Base-by-base conservation (phyloP, 2,888 invertebrate species). In the Acleris cristana region DNA sequence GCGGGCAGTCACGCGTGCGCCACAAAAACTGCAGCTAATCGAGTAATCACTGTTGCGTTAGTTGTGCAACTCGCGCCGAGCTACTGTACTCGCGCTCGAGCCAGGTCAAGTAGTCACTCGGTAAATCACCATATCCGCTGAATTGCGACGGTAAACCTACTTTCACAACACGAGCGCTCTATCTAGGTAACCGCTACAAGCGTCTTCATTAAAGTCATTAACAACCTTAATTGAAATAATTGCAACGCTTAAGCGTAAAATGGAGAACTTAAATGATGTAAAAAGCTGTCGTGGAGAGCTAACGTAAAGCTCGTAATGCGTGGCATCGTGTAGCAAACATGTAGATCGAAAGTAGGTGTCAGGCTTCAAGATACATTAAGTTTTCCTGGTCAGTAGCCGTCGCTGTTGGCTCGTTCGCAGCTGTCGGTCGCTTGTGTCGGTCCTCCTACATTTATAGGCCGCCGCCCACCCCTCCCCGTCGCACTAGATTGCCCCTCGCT, bases 91-190 rank as follows among this genome's bases (percentile, higher is more conserved):
- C 74, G 73, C 75, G 74, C 77, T 82, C 79, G 77, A 75, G 82
- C 77, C 82, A 81, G 83, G 84, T 84, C 85, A 83, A 76, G 76
- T 79, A 79, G 81, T 81, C 21, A 82, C 81, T 75, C 76, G 70
- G 75, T 76, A 75, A 71, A 76, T 77, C 76, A 72, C 75, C 75
- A 71, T 75, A 77, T 81, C 76, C 73, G 73, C 73, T 74, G 68
- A 69, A 74, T 78, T 77, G 70, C 70, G 71, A 72, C 56, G 63
- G 40, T 18, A 48, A 64, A 72, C 66, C 73, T 71, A 72, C 69
- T 62, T 69, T 61, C 68, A 58, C 54, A 65, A 68, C 34, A 30
- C 57, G 19, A 51, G 19, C 19, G 18, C 12, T 58, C 58, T 26
- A 23, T 45, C 26, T 34, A 30, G 49, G 18, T 30, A 51, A n/a